Evolutionary conservation across 2,888 invertebrate genomes (phyloP), one percentile per base, ranked within the genome.

Genomic region (Agonum fuliginosum): DNA sequence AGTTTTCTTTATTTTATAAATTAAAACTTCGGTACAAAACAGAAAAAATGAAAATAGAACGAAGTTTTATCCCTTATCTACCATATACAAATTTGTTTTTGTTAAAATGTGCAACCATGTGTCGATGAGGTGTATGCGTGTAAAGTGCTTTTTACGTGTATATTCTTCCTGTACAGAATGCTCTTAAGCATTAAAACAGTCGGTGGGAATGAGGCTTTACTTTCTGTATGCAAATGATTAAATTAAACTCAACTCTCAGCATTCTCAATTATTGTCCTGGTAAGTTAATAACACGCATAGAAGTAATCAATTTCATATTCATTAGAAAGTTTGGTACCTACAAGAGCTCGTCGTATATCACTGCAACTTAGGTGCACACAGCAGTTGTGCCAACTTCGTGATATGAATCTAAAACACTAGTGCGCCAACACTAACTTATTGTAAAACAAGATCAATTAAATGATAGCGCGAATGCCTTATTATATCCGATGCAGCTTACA

Each of bases 361-460:
- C 17, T 17, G 14, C 14, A 12, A 17, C 12, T 1, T 20, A 12
- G 8, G 1, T 46, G 3, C 46, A 12, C 8, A 14, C 2, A 12
- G 17, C 8, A 6, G 1, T 46, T 10, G 1, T 2, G 17, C 5
- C 17, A 6, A 6, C 4, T 5, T 3, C 14, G 17, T 46, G 46
- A 46, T 46, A 46, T 6, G 17, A 46, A 46, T 46, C 46, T 46
- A 46, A 46, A 46, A 46, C 19, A 12, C 17, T 46, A 17, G 46
- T 46, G 46, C 46, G 3, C 19, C n/a, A 3, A n/a, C n/a, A 30
- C 30, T 12, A 46, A 46, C 12, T 46, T 46, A 46, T 46, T 46
- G 46, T 46, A 4, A 4, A 17, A 17, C 65, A 34, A 65, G 65
- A 65, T 65, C 37, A 65, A 65, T 65, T 65, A 65, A 65, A 65